phyloP scores from a whole-genome alignment of 2,888 invertebrate genomes.

The Sphaerophoria taeniata region DNA sequence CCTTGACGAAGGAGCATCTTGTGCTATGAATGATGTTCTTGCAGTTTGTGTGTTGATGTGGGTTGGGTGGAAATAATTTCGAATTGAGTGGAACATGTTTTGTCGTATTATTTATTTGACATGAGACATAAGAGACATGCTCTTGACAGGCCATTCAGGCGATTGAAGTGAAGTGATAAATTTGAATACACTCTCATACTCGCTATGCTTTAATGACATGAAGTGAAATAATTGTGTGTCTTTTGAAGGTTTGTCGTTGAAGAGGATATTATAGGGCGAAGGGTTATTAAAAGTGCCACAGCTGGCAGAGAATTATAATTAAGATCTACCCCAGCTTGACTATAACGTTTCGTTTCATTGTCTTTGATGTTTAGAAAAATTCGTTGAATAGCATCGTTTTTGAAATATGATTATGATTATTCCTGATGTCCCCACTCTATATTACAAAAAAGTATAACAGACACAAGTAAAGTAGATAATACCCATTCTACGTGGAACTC shows the following conservation, averaged over 20 bases:
- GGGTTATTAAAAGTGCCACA: no score
- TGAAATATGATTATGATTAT: no score
- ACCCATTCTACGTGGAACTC: no score
- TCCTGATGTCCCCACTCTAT: no score
- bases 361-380: no score
- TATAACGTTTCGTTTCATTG: no score
- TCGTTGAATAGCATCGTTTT: no score
- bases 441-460: no score
- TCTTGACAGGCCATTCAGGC: conserved; percentile 64
- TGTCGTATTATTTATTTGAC: conserved; percentile 64
- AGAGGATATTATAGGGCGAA: no score
- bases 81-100: conserved; percentile 72
- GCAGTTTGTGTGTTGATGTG: not conserved
- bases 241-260: conserved; percentile 8
- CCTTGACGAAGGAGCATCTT: conserved; percentile 51
- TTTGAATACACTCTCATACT: conserved; percentile 39
- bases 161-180: conserved; percentile 61
- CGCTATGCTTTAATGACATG: conserved; percentile 38
- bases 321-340: no score
- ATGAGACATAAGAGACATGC: conserved; percentile 55
- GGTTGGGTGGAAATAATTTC: conserved; percentile 67
- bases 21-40: conserved; percentile 1
- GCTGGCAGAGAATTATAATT: no score
- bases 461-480: no score
- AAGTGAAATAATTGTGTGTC: conserved; percentile 10